These are phyloP conservation scores for Hofmannophila pseudospretella DNA, from an alignment of 2,888 invertebrate species.

Conservation along the genomic window DNA sequence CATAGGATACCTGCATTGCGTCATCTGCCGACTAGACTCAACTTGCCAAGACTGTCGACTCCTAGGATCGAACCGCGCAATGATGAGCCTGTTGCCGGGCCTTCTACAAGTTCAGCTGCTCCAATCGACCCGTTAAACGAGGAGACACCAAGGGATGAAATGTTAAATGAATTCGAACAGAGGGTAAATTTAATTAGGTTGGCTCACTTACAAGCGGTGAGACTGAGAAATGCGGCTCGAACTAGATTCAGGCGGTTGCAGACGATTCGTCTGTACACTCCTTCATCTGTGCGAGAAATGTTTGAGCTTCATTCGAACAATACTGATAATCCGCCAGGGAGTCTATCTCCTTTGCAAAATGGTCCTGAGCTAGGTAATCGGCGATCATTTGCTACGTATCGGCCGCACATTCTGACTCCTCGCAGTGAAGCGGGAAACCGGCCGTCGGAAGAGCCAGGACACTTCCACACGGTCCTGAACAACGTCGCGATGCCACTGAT, in stretches of 20 bases:
- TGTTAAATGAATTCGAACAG: conserved; percentile 50
- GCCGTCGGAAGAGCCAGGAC: conserved; percentile 30
- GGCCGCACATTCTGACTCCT: conserved; percentile 40
- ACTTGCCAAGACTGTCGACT: conserved; percentile 20
- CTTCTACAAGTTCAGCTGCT: conserved; percentile 34
- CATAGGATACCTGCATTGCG: conserved; percentile 61
- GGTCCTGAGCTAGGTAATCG: conserved; percentile 27
- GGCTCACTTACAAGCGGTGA: conserved; percentile 60
- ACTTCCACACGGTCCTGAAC: conserved; percentile 48
- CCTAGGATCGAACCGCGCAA: conserved; percentile 23
- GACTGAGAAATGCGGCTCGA: conserved; percentile 58
- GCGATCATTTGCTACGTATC: conserved; percentile 34
- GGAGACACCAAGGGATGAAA: conserved; percentile 34
- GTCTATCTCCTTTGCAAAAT: conserved; percentile 24
- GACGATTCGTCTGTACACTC: conserved; percentile 61
- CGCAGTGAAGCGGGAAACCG: conserved; percentile 28
- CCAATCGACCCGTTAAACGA: conserved; percentile 22
- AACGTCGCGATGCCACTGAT: conserved; percentile 73
- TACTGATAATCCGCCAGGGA: conserved; percentile 35
- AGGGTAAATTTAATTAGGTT: conserved; percentile 60
- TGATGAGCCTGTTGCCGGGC: conserved; percentile 52
- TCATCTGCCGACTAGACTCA: conserved; percentile 35
- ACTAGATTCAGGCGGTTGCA: conserved; percentile 59
- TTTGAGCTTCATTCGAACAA: conserved; percentile 44
- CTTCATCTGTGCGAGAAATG: conserved; percentile 64